A percentile compares a stretch with the other conserved stretches of the same genome.
phyloP scores from a whole-genome alignment of 2,113 vertebrate genomes.

The Oryzias curvinotus region DNA sequence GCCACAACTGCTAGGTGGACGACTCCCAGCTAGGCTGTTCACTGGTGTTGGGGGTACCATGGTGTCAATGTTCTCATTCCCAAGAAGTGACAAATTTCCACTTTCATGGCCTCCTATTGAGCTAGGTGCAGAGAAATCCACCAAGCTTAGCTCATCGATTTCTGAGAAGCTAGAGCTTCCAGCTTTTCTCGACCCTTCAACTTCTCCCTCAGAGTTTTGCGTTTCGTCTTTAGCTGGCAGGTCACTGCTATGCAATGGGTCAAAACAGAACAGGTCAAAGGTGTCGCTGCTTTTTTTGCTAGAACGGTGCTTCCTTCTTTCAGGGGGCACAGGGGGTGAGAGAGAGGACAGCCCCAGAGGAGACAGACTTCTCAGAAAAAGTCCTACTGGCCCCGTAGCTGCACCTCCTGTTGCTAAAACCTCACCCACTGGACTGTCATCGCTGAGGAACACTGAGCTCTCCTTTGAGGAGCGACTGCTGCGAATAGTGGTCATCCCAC shows the following conservation, averaged over 20 bases:
- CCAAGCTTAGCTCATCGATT: constrained; percentile 73
- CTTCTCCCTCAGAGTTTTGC: constrained; percentile 46
- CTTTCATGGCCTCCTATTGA: constrained; percentile 63
- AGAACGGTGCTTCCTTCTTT: constrained; percentile 73
- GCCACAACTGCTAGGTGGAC: constrained; percentile 80
- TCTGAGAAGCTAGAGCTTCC: constrained; percentile 75
- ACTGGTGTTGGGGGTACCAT: constrained; percentile 86
- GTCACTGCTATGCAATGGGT: constrained; percentile 74
- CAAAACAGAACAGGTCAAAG: constrained; percentile 86
- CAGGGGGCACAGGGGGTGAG: constrained; percentile 75
- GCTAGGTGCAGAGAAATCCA: constrained; percentile 77
- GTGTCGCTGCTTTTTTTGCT: constrained; percentile 74
- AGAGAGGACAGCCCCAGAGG: constrained; percentile 80
- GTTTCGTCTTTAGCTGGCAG: constrained; percentile 62
- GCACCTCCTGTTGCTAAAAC: constrained; percentile 51
- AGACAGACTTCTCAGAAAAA: constrained; percentile 82
- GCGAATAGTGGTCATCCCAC: constrained; percentile 90
- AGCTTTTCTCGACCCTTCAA: constrained; percentile 51
- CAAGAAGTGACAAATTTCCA: constrained; percentile 44
- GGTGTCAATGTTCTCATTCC: constrained; percentile 72
- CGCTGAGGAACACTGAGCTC: constrained; percentile 94
- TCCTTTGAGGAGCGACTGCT: constrained; percentile 94
- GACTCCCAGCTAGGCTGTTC: constrained; percentile 87
- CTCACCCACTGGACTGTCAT: constrained; percentile 89
- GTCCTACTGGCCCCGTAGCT: constrained; percentile 47